Conservation (phyloP, 2,888 invertebrate genomes). For the Drosophila kanekoi region DNA sequence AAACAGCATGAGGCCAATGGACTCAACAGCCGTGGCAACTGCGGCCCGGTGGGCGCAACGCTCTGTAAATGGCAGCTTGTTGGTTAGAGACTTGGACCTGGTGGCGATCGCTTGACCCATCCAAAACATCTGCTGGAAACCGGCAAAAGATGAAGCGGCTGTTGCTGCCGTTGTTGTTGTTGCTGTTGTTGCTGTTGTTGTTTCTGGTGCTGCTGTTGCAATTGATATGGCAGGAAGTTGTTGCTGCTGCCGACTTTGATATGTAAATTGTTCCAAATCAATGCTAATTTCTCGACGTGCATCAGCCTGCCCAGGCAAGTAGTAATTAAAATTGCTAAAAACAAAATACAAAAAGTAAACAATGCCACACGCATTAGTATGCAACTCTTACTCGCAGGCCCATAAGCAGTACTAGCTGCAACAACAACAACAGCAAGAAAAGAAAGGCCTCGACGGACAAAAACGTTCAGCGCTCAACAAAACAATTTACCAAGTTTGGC, state of each 20-base stretch:
- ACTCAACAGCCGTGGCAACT: conserved; percentile 50
- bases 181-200: conserved; percentile 20
- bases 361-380: conserved; percentile 73
- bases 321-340: conserved; percentile 71
- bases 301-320: conserved; percentile 32
- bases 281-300: conserved; percentile 57
- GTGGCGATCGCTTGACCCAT: conserved; percentile 71
- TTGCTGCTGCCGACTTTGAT: conserved; percentile 63
- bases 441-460: conserved; percentile 62
- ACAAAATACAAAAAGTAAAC: conserved; percentile 26
- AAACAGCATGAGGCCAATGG: conserved; percentile 80
- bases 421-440: conserved; percentile 62
- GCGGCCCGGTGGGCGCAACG: conserved; percentile 44
- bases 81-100: conserved; percentile 30
- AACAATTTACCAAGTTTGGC: conserved; percentile 84
- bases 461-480: conserved; percentile 65
- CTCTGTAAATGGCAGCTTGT: conserved; percentile 70
- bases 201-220: conserved; percentile 16
- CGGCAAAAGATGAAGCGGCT: conserved; percentile 54
- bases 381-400: conserved; percentile 81
- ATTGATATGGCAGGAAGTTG: conserved; percentile 52
- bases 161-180: conserved; percentile 20
- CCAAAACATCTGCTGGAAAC: conserved; percentile 67
- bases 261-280: conserved; percentile 80
- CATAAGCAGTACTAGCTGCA: conserved; percentile 42